phyloP scores from a whole-genome alignment of 2,797 vertebrate genomes.

The Paratrypauchen microcephalus region DNA sequence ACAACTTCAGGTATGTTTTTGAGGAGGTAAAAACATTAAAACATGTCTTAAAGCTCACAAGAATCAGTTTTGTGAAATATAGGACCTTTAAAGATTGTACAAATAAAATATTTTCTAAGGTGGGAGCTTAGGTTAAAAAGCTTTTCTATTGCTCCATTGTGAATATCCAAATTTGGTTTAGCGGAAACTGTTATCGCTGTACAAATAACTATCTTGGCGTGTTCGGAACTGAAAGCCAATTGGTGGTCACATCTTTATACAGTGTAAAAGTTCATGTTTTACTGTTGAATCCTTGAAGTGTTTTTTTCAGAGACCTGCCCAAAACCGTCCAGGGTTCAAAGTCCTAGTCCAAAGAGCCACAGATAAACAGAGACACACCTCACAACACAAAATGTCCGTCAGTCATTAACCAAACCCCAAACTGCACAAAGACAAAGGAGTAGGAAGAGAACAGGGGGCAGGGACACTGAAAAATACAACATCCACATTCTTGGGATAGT shows the following conservation, averaged over 20 bases:
- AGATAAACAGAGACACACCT: slow-evolving; percentile 60
- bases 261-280: slow-evolving; percentile 7
- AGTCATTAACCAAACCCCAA: slow-evolving; percentile 55
- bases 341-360: slow-evolving; percentile 62
- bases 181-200: neutral
- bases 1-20: too few species aligned
- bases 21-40: too few species aligned
- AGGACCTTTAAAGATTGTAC: neutral
- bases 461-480: neutral
- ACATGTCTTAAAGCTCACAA: too few species aligned
- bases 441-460: neutral
- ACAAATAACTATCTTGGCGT: neutral
- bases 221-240: neutral
- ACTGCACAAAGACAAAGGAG: neutral
- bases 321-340: slow-evolving; percentile 51
- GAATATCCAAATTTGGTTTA: neutral
- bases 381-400: slow-evolving; percentile 43
- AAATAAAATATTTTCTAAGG: neutral
- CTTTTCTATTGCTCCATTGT: neutral
- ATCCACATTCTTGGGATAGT: neutral
- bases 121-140: neutral
- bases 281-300: slow-evolving; percentile 49
- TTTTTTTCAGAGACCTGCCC: slow-evolving; percentile 36
- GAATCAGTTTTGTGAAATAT: too few species aligned
- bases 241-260: too few species aligned